phyloP scores from a whole-genome alignment of 2,113 vertebrate species.

The Sciurus niger region DNA sequence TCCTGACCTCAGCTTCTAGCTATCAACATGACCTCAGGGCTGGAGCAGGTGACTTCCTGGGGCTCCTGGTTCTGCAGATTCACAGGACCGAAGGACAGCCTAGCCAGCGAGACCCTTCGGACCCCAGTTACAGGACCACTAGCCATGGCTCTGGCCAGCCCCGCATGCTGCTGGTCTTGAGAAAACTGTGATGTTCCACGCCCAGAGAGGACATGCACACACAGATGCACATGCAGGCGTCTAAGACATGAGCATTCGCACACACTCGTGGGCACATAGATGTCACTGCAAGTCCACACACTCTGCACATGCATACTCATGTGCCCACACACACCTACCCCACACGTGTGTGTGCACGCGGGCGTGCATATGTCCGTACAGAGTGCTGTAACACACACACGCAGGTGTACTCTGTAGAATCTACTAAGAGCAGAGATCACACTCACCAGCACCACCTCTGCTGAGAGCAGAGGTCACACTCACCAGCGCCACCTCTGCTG shows the following conservation, averaged over 20 bases:
- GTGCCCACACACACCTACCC: fast-evolving
- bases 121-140: background rate
- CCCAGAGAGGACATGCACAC: background rate
- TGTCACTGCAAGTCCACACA: too few relatives aligned
- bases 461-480: fast-evolving
- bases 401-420: too few relatives aligned
- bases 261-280: too few relatives aligned
- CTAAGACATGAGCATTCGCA: background rate
- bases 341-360: background rate
- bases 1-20: too few relatives aligned
- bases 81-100: background rate
- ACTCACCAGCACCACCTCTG: too few relatives aligned
- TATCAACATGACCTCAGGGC: background rate
- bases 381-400: background rate
- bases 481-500: fast-evolving
- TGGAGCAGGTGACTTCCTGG: background rate
- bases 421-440: too few relatives aligned
- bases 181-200: background rate
- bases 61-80: fast-evolving
- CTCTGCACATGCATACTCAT: too few relatives aligned
- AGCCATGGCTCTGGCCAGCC: too few relatives aligned
- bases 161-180: background rate
- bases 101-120: fast-evolving
- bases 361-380: background rate
- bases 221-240: too few relatives aligned